These are phyloP conservation scores for Corvus cornix DNA, from an alignment of 2,113 vertebrate species.

Conservation along the genomic window DNA sequence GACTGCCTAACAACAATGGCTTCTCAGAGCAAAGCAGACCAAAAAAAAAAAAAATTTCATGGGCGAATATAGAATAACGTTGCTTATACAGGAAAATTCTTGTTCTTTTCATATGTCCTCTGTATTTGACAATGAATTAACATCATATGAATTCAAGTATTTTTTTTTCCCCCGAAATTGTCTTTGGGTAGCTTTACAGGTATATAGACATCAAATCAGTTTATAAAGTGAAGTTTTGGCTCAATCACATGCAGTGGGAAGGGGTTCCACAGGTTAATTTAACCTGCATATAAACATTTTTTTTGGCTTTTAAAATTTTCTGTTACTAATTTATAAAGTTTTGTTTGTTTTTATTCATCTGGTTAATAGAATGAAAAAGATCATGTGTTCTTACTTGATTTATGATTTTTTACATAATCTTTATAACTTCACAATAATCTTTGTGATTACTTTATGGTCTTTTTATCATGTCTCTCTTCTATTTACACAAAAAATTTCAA, in stretches of 20 bases:
- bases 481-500: not conserved
- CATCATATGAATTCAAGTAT: not conserved
- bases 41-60: not conserved
- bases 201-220: not conserved
- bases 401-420: not conserved
- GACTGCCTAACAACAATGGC: not conserved
- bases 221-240: not conserved
- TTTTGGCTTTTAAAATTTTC: not conserved
- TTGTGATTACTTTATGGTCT: not conserved
- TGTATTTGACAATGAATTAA: not conserved
- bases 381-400: not conserved
- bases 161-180: accelerated
- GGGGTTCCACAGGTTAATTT: not conserved
- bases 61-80: not conserved
- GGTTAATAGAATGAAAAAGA: not conserved
- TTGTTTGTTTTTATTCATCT: not conserved
- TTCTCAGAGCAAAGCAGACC: not conserved
- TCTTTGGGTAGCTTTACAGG: not conserved
- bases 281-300: not conserved
- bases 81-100: not conserved
- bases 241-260: not conserved
- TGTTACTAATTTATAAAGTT: not conserved
- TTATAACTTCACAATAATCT: not conserved
- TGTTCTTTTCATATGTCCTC: not conserved
- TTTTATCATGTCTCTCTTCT: not conserved